Evolutionary conservation across 1,140 invertebrate species (phyloP), one percentile per base, ranked within the genome.

Genomic region (Littorina saxatilis): DNA sequence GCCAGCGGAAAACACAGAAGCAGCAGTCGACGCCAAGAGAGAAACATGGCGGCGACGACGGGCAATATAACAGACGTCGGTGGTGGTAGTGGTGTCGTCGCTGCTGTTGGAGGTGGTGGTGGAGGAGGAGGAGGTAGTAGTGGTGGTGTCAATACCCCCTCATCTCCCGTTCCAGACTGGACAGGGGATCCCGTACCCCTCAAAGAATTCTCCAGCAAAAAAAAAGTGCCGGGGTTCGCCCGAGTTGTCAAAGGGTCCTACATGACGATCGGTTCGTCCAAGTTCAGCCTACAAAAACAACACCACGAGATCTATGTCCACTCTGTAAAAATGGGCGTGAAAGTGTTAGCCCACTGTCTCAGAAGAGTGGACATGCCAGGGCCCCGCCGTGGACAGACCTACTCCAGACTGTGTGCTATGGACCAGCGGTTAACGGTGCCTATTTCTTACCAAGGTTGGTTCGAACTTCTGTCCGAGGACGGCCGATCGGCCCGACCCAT

Each of bases 161-260:
- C 76, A 5, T 79, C 85, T 23, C 85, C 87, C 1, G 63, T 87
- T 7, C 90, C 91, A 55, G 94, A 96, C 87, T 98, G 97, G 96
- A 94, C 95, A 73, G 96, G 97, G 86, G 96, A 96, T 87, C 95
- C 95, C 11, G 94, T 94, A 82, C 95, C 96, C 87, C 93, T 97
- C 29, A 94, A 95, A 83, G 96, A 97, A 88, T 96, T 96, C 90
- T 94, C 96, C 40, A 94, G 94, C 86, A 96, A 96, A 88, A 94
- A 96, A 84, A 94, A 95, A 68, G 93, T 98, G 74, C 97, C 97
- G 13, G 95, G 95, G 84, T 95, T 98, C 83, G 96, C 96, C 79
- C 97, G 97, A 93, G 96, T 98, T 85, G 95, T 96, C 81, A 97
- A 98, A 93, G 97, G 97, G 78, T 96, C 98, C 90, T 98, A 98